Evolutionary conservation across 2,113 vertebrate species (phyloP).

Genomic region (Sphaerodactylus townsendi): DNA sequence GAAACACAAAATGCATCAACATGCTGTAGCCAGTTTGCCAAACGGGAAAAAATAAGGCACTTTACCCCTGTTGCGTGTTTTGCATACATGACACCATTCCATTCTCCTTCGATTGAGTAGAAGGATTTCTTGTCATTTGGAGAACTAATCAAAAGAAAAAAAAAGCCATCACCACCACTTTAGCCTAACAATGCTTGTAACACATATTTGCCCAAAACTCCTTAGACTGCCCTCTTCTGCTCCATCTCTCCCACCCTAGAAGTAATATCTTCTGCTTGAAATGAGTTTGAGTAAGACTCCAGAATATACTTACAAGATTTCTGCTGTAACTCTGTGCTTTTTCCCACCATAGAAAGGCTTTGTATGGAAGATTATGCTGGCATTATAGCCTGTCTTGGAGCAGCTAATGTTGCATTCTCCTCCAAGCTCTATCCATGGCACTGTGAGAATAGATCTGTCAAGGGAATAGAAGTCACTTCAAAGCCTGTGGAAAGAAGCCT

Average conservation of each 20-base stretch:
- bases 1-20: not conserved
- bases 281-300: not conserved
- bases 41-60: not conserved
- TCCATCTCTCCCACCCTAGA: not conserved
- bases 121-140: conserved; percentile 98
- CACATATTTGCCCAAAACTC: not conserved
- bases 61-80: conserved; percentile 93
- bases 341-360: conserved; percentile 99
- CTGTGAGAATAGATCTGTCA: conserved; percentile 95
- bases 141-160: conserved; percentile 76
- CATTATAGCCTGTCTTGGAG: conserved; percentile 95
- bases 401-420: conserved; percentile 97
- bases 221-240: not conserved
- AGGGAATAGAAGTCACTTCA: conserved; percentile 23
- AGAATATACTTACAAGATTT: conserved; percentile 88
- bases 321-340: conserved; percentile 98
- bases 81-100: conserved; percentile 97
- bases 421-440: conserved; percentile 98
- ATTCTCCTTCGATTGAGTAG: conserved; percentile 96
- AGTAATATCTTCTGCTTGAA: not conserved
- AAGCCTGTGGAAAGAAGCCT: not conserved
- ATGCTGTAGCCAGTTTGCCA: not conserved
- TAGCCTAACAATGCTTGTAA: not conserved
- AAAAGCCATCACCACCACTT: not conserved
- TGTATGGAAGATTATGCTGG: conserved; percentile 95